These are phyloP conservation scores for Pseudochirops cupreus DNA, from an alignment of 2,797 vertebrate species.

Conservation along the genomic window DNA sequence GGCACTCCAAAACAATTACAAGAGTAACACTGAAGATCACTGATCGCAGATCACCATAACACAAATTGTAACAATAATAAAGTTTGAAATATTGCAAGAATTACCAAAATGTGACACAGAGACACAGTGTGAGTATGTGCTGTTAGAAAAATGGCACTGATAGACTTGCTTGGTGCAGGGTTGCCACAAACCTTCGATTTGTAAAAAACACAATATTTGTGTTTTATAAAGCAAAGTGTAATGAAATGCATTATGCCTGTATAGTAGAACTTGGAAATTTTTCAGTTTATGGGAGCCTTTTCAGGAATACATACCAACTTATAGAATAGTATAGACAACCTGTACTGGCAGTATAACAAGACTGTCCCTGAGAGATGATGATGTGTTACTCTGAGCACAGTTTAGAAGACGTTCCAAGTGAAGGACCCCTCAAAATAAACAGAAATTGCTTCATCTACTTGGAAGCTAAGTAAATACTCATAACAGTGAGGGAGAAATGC, in stretches of 20 bases:
- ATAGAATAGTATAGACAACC: neutral
- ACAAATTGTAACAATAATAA: neutral
- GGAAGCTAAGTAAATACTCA: neutral
- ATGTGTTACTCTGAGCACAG: neutral
- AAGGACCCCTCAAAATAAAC: neutral
- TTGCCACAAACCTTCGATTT: neutral
- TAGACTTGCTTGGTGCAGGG: neutral
- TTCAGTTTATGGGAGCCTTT: neutral
- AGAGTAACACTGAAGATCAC: neutral
- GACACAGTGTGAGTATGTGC: neutral
- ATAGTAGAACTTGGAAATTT: neutral
- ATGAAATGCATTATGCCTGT: neutral
- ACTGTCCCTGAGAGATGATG: neutral
- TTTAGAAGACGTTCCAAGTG: neutral
- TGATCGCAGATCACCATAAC: neutral
- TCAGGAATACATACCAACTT: neutral
- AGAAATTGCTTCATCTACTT: neutral
- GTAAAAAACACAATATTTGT: neutral
- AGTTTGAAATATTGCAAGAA: neutral
- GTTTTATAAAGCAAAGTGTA: neutral
- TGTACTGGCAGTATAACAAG: neutral
- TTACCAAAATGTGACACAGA: neutral
- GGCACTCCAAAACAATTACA: neutral
- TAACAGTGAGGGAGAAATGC: neutral
- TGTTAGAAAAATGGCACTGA: neutral